A percentile compares a stretch with the other conserved stretches of the same genome.
phyloP scores from a whole-genome alignment of 2,888 invertebrate species.

The Scrobipalpa atriplicella region DNA sequence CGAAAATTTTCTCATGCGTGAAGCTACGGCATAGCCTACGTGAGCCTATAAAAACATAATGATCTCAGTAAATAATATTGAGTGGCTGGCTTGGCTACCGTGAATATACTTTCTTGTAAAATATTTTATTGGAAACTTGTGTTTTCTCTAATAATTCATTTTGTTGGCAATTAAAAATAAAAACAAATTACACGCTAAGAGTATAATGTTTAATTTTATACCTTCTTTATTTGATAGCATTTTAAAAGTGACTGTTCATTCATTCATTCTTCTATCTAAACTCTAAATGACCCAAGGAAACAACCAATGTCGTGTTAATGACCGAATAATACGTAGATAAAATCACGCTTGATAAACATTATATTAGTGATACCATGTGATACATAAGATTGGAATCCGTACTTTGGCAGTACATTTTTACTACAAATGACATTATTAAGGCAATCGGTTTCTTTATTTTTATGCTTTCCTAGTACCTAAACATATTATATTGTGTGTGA shows the following conservation, averaged over 20 bases:
- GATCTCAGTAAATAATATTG: too few species aligned
- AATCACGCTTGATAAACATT: background rate
- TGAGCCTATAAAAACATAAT: too few species aligned
- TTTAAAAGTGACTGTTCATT: background rate
- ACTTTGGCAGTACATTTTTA: slow-evolving; percentile 25
- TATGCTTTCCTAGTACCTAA: slow-evolving; percentile 59
- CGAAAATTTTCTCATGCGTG: too few species aligned
- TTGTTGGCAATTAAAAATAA: too few species aligned
- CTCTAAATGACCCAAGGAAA: background rate
- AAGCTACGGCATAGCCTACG: too few species aligned
- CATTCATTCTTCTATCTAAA: background rate
- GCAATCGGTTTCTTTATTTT: slow-evolving; percentile 58
- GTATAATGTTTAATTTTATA: too few species aligned
- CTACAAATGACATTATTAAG: slow-evolving; percentile 60
- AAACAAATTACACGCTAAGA: too few species aligned
- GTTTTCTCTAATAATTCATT: too few species aligned
- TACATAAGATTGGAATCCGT: background rate
- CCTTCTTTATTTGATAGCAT: too few species aligned
- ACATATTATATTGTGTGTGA: background rate
- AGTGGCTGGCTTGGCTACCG: too few species aligned
- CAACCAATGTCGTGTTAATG: background rate
- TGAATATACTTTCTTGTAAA: too few species aligned
- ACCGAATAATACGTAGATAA: slow-evolving; percentile 1
- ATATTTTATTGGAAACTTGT: too few species aligned
- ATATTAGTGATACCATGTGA: slow-evolving; percentile 7